Evolutionary conservation across 2,888 invertebrate species (phyloP).

Genomic region (Athrips mouffetella): DNA sequence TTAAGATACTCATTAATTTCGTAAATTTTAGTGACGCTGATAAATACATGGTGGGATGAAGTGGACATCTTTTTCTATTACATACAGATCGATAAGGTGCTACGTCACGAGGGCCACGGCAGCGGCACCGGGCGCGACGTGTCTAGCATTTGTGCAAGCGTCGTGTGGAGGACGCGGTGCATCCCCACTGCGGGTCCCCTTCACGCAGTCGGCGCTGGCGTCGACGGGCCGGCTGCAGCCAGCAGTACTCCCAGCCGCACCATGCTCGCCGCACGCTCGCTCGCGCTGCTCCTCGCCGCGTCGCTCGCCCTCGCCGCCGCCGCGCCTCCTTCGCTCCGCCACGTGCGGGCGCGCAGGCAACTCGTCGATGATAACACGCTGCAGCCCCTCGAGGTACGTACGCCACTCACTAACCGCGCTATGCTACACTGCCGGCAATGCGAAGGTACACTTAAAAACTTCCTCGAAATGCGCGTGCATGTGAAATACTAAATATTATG

Average conservation of each 20-base stretch:
- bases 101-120: constrained; percentile 10
- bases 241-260: constrained; percentile 38
- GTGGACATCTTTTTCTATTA: constrained; percentile 8
- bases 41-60: background rate
- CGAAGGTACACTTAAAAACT: constrained; percentile 13
- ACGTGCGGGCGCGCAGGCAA: constrained; percentile 48
- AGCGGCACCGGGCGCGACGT: constrained; percentile 8
- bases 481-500: constrained; percentile 13
- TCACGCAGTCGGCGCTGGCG: constrained; percentile 14
- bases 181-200: constrained; percentile 20
- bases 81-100: constrained; percentile 3
- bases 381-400: constrained; percentile 65
- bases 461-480: constrained; percentile 13
- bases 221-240: constrained; percentile 8
- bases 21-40: background rate
- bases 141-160: constrained; percentile 18
- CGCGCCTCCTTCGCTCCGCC: constrained; percentile 31
- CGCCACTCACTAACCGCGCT: constrained; percentile 8
- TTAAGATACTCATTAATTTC: too few species aligned
- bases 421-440: constrained; percentile 12
- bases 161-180: constrained; percentile 18
- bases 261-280: constrained; percentile 35
- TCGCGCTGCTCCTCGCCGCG: constrained; percentile 22
- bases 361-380: constrained; percentile 60
- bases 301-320: constrained; percentile 35